Percentiles rank a stretch among this genome's conserved stretches.
Conservation (phyloP, 2,797 vertebrate species). For the Malacoctenus gilli region DNA sequence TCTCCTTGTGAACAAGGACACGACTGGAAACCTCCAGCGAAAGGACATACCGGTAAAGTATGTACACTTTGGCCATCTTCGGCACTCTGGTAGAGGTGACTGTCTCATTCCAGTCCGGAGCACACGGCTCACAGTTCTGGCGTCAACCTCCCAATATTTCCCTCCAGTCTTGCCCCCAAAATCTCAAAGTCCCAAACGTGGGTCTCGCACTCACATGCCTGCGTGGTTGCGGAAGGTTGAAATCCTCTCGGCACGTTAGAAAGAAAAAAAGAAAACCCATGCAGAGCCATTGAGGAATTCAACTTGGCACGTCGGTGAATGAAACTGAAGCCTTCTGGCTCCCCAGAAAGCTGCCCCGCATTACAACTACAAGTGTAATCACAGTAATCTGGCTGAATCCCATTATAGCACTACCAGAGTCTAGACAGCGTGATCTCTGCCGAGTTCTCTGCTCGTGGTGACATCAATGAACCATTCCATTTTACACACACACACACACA, state of each 20-base stretch:
- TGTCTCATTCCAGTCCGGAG: too few relatives aligned
- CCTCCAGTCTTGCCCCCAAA: too few relatives aligned
- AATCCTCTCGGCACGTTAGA: not conserved
- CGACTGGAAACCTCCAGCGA: too few relatives aligned
- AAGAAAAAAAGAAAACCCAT: too few relatives aligned
- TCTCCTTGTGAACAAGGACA: too few relatives aligned
- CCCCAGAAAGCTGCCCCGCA: conserved; percentile 49
- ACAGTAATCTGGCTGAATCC: conserved; percentile 84
- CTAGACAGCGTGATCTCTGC: conserved; percentile 83
- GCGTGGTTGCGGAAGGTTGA: not conserved
- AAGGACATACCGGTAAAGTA: too few relatives aligned
- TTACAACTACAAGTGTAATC: conserved; percentile 81
- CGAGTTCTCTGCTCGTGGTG: conserved; percentile 39
- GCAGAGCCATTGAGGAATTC: conserved; percentile 30
- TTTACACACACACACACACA: too few relatives aligned
- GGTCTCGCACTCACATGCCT: not conserved
- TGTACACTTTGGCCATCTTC: too few relatives aligned
- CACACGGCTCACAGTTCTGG: too few relatives aligned
- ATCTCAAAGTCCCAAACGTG: not conserved
- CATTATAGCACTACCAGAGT: conserved; percentile 85
- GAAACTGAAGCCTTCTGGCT: conserved; percentile 36
- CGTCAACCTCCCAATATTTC: too few relatives aligned
- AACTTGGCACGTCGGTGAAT: conserved; percentile 38
- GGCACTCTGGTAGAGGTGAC: too few relatives aligned
- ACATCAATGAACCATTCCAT: conserved; percentile 41